Evolutionary conservation across 2,113 vertebrate genomes (phyloP), one percentile per base, ranked within the genome.

Genomic region (Trichomycterus rosablanca): DNA sequence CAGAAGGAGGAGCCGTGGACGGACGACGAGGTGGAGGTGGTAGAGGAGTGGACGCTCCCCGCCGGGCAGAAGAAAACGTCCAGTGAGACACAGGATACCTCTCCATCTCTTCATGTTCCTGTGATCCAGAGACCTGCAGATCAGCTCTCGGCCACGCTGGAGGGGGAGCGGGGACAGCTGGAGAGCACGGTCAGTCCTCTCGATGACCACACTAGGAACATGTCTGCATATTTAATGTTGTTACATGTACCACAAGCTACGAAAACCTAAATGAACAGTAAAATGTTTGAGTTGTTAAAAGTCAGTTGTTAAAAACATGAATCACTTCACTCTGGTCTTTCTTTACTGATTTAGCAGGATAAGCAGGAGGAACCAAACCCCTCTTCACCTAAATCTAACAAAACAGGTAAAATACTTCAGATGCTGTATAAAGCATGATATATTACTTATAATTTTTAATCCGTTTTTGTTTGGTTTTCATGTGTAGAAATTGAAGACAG

Each of bases 11-110:
- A 84, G 28, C 52, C 71, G 0, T 55, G 78, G 0, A 84, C 84
- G 0, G 87, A 89, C 1, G 86, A 89, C 1, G 87, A 89, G 40
- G 85, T 89, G 60, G 81, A 89, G 78, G 80, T 89, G 3, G 76
- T 89, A 11, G 86, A 84, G 0, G 87, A 89, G 65, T 88, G 85
- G 87, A 78, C 75, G 32, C 72, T 77, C 1, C 81, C 80, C 2
- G 65, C 78, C 0, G 55, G 66, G 10, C 74, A 59, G 2, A 57
- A 60, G 10, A 64, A 62, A 43, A 48, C 45, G 15, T 32, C 44
- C 7, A 11, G 56, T 24, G 75, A 80, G 40, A 18, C 30, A 0
- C 55, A 62, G 1, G 40, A 71, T 48, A 1, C 42, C 2, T 65
- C 72, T 6, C 18, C 70, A 0, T 50, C 69, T 0, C 68, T 74